Evolutionary conservation across 1,140 invertebrate species (phyloP).

Genomic region (Acromyrmex heyeri): DNA sequence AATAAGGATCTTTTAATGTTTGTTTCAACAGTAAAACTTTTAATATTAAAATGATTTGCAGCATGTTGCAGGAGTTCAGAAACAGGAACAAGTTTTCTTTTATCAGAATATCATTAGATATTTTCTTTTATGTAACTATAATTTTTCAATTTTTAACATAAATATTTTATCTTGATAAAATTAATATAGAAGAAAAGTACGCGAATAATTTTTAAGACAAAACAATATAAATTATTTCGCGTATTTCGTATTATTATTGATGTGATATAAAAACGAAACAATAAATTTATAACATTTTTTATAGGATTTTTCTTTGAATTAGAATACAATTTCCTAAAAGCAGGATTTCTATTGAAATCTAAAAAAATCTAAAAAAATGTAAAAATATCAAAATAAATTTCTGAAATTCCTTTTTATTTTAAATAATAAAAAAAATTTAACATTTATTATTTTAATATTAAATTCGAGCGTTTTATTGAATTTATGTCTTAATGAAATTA

Average conservation of each 20-base stretch:
- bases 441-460: background rate
- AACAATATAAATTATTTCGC: background rate
- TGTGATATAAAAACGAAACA: background rate
- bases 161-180: background rate
- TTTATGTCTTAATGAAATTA: background rate
- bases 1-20: background rate
- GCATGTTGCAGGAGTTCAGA: background rate
- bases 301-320: background rate
- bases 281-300: background rate
- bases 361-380: background rate
- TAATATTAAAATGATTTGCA: background rate
- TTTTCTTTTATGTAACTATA: background rate
- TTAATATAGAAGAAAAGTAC: background rate
- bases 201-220: background rate
- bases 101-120: background rate
- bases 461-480: background rate
- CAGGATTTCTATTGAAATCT: background rate
- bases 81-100: background rate
- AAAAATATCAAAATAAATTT: background rate
- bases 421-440: background rate
- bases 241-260: background rate
- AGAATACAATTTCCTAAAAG: background rate
- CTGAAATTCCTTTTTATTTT: background rate
- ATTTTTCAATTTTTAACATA: background rate
- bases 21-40: background rate